Percentiles rank a stretch among this genome's conserved stretches.
Evolutionary conservation across 2,888 invertebrate species (phyloP).

Genomic region (Drosophila buzzatii): DNA sequence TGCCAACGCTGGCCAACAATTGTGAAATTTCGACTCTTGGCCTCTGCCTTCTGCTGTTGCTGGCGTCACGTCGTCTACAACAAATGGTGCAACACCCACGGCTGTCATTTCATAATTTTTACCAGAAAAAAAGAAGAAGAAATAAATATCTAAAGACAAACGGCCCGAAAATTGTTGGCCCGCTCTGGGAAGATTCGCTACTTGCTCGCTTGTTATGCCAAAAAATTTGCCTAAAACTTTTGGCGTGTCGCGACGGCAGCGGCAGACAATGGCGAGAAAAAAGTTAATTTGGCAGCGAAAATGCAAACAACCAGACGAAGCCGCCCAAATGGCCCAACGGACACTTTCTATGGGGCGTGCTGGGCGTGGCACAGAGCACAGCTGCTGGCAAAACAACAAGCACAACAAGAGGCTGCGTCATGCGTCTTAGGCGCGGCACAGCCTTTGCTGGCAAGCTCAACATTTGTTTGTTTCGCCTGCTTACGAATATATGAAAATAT

Average conservation of each 20-base stretch:
- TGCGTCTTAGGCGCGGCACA: constrained; percentile 53
- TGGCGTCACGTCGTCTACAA: constrained; percentile 64
- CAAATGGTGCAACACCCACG: constrained; percentile 66
- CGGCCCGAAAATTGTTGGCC: constrained; percentile 56
- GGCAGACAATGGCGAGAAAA: constrained; percentile 68
- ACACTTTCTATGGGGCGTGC: constrained; percentile 50
- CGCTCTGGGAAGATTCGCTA: constrained; percentile 37
- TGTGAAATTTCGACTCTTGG: constrained; percentile 1
- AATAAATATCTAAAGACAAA: constrained; percentile 58
- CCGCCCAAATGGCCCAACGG: constrained; percentile 43
- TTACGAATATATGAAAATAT: constrained; percentile 5
- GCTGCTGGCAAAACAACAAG: constrained; percentile 44
- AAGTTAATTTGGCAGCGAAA: constrained; percentile 78
- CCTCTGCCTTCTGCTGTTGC: not conserved
- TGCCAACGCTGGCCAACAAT: constrained; percentile 45
- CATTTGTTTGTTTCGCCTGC: constrained; percentile 42
- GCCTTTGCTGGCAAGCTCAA: constrained; percentile 60
- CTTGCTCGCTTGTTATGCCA: constrained; percentile 65
- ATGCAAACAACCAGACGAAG: constrained; percentile 66
- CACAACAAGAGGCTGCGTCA: constrained; percentile 65
- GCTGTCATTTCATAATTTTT: constrained; percentile 71
- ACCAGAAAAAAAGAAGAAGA: constrained; percentile 42
- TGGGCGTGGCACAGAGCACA: constrained; percentile 3
- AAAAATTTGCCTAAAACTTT: constrained; percentile 73
- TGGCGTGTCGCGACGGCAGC: constrained; percentile 11